Percentiles rank a stretch among this genome's conserved stretches.
These are phyloP conservation scores for Nomada hirtipes DNA, from an alignment of 2,888 invertebrate genomes.

Conservation along the genomic window DNA sequence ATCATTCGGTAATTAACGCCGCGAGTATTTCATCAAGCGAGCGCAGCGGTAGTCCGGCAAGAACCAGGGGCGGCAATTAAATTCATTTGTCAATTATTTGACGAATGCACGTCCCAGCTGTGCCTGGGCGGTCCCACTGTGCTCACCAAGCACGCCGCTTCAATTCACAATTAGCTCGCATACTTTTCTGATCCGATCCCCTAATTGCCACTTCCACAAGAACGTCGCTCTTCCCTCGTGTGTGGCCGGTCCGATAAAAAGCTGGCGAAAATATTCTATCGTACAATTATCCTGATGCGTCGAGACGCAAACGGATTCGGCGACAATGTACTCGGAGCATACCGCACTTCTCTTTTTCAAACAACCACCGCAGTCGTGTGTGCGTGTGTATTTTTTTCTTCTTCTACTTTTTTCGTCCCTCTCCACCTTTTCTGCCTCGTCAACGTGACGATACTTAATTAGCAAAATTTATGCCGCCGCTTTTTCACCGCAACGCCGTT, in stretches of 20 bases:
- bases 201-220: constrained; percentile 73
- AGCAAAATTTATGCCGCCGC: constrained; percentile 30
- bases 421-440: constrained; percentile 14
- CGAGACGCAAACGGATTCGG: constrained; percentile 44
- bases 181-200: constrained; percentile 68
- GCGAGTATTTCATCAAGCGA: constrained; percentile 66
- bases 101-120: constrained; percentile 71
- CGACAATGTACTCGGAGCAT: constrained; percentile 43
- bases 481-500: neutral
- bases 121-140: constrained; percentile 53
- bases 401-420: neutral
- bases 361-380: neutral
- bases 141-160: constrained; percentile 60
- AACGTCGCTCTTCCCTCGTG: constrained; percentile 42
- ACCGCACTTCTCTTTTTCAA: neutral
- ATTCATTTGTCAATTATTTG: constrained; percentile 81
- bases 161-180: constrained; percentile 77
- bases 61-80: constrained; percentile 78
- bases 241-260: constrained; percentile 62
- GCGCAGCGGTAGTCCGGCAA: constrained; percentile 58
- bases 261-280: constrained; percentile 55
- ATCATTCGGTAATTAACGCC: constrained; percentile 70
- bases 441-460: constrained; percentile 51
- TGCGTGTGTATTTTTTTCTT: neutral
- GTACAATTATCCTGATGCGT: constrained; percentile 54